A percentile compares a stretch with the other conserved stretches of the same genome.
phyloP scores from a whole-genome alignment of 1,140 invertebrate genomes.

The Panagrolaimus sp. region DNA sequence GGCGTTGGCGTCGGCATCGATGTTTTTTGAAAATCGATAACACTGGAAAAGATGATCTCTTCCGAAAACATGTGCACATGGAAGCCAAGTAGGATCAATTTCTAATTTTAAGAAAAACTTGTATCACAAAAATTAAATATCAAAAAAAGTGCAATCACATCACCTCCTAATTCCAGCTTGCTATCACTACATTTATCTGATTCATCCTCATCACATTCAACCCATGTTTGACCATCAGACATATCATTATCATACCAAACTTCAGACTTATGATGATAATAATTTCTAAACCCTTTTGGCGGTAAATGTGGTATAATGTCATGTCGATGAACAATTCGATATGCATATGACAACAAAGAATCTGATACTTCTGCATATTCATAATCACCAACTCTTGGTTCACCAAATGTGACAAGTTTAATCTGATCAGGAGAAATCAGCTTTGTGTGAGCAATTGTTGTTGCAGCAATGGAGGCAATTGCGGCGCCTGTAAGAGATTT shows the following conservation, averaged over 20 bases:
- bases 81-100: no score
- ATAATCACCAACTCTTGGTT: slow-evolving; percentile 40
- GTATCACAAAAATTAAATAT: no score
- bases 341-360: slow-evolving; percentile 1
- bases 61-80: no score
- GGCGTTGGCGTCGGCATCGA: no score
- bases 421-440: slow-evolving; percentile 14
- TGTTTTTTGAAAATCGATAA: no score
- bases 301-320: slow-evolving; percentile 41
- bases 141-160: no score
- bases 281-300: slow-evolving; percentile 35
- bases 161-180: not conserved
- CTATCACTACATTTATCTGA: slow-evolving; percentile 19
- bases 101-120: no score
- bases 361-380: slow-evolving; percentile 34
- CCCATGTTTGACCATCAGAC: not conserved
- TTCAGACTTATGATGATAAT: slow-evolving; percentile 39
- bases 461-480: slow-evolving; percentile 37
- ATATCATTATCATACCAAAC: slow-evolving; percentile 47
- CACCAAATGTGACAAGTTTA: slow-evolving; percentile 43
- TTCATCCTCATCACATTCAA: slow-evolving; percentile 25
- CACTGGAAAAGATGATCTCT: no score
- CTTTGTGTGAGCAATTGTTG: slow-evolving; percentile 23
- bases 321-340: not conserved
- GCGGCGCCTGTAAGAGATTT: slow-evolving; percentile 23